Percentiles rank a stretch among this genome's conserved stretches.
These are phyloP conservation scores for Hyperoplus lanceolatus DNA, from an alignment of 2,797 vertebrate genomes.

Conservation along the genomic window DNA sequence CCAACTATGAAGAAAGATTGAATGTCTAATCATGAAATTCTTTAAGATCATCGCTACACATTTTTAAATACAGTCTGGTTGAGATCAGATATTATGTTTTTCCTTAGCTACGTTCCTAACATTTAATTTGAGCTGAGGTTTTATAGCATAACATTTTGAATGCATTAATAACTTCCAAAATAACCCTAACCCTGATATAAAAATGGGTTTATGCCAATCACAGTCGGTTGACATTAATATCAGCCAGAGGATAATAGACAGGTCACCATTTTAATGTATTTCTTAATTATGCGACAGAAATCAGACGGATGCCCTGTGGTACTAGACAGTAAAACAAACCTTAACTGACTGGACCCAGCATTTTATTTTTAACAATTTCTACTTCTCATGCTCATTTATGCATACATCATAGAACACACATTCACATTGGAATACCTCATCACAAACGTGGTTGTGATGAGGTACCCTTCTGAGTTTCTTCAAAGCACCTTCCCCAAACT, in stretches of 20 bases:
- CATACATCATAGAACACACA: neutral
- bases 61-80: too few relatives aligned
- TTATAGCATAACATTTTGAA: neutral
- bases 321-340: neutral
- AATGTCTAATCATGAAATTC: neutral
- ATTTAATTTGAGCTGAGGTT: neutral
- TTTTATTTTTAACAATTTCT: neutral
- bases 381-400: neutral
- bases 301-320: neutral
- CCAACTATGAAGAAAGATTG: neutral
- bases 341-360: neutral
- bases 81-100: neutral
- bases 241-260: neutral
- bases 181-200: neutral
- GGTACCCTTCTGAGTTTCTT: neutral
- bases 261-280: neutral
- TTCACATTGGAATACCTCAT: neutral
- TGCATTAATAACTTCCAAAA: neutral
- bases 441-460: conserved; percentile 1
- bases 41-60: neutral
- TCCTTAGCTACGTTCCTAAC: neutral
- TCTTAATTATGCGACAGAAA: neutral
- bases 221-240: neutral
- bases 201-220: neutral
- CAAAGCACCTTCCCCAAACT: neutral